Conservation (phyloP, 2,113 vertebrate species). For the Crotophaga sulcirostris region DNA sequence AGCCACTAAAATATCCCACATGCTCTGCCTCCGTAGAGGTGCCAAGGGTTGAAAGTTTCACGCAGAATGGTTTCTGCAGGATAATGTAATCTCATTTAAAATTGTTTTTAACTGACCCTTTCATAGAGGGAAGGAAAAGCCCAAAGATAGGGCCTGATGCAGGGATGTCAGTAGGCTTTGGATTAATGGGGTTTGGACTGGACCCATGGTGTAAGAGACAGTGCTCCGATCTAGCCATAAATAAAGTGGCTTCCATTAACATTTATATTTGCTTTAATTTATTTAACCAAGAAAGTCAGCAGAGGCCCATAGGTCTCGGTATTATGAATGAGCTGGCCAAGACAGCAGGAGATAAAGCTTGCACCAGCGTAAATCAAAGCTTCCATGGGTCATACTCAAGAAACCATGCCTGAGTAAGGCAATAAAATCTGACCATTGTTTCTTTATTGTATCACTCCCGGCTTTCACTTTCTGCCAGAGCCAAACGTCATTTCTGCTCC, state of each 20-base stretch:
- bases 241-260: constrained; percentile 34
- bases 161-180: neutral
- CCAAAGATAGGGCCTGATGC: neutral
- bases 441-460: neutral
- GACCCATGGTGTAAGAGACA: neutral
- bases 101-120: neutral
- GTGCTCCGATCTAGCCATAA: constrained; percentile 11
- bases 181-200: constrained; percentile 27
- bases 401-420: neutral
- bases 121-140: neutral
- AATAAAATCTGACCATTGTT: constrained; percentile 20
- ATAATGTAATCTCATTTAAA: neutral
- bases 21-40: neutral
- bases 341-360: constrained; percentile 60
- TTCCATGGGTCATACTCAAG: constrained; percentile 33
- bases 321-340: constrained; percentile 63
- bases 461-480: neutral
- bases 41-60: neutral
- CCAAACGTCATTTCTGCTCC: neutral
- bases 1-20: constrained; percentile 9
- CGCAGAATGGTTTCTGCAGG: neutral
- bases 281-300: constrained; percentile 53
- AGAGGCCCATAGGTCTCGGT: neutral
- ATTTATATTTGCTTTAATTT: constrained; percentile 55
- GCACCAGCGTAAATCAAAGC: constrained; percentile 47